phyloP scores from a whole-genome alignment of 1,140 invertebrate genomes.

The Lucilia sericata region DNA sequence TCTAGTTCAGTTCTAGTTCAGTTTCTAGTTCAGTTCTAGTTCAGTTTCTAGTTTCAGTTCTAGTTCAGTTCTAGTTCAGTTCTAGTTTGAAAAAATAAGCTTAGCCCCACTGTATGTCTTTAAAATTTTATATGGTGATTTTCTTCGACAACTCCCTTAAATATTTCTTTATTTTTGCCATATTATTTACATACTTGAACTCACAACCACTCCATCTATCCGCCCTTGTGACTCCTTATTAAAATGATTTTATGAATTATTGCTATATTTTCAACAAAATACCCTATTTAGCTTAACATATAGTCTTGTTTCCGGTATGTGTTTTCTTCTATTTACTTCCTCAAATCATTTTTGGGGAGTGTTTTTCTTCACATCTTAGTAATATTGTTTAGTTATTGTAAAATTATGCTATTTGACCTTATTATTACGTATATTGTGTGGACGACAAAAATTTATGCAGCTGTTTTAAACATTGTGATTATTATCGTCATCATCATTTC shows the following conservation, averaged over 20 bases:
- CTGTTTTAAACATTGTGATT: constrained; percentile 16
- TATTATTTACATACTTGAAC: background rate
- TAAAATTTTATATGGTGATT: background rate
- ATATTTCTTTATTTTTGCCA: background rate
- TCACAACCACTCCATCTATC: background rate
- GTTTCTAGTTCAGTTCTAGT: too few relatives aligned
- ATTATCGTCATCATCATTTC: background rate
- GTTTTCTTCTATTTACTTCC: background rate
- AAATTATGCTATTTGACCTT: constrained; percentile 12
- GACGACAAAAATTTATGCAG: background rate
- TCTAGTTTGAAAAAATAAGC: too few relatives aligned
- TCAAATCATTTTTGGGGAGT: background rate
- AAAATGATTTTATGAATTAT: background rate
- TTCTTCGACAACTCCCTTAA: constrained; percentile 11
- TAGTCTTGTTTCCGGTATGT: background rate
- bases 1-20: too few relatives aligned
- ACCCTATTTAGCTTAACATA: background rate
- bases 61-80: too few relatives aligned
- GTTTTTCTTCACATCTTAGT: background rate
- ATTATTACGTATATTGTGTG: background rate
- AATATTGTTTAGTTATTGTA: background rate
- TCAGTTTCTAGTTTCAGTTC: too few relatives aligned
- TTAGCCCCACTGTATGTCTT: background rate
- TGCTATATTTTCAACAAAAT: background rate
- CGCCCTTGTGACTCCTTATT: background rate